Evolutionary conservation across 1,140 invertebrate species (phyloP), one percentile per base, ranked within the genome.

Genomic region (Hycleus cichorii): DNA sequence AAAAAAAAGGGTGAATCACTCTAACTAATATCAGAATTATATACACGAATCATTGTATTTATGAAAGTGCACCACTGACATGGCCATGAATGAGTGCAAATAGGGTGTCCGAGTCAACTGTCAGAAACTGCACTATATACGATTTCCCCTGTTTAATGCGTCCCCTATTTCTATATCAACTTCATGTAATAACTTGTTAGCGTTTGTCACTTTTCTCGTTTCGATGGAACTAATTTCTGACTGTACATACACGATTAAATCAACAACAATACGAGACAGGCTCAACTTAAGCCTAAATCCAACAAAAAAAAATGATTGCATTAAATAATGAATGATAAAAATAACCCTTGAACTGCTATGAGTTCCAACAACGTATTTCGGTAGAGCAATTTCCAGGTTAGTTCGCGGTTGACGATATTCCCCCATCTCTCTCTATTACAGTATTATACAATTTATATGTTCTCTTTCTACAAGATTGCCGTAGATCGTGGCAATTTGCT

Each of bases 401-500:
- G 64, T 65, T 67, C 63, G 65, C 64, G 65, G 63, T 59, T 65
- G 59, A 67, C 64, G 61, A 62, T 58, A n/a, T 27, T 60, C 18
- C 38, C 7, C 12, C 39, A 26, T 68, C 66, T 62, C 53, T 46
- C 47, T 68, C 58, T 42, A 24, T 46, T 7, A 5, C 32, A 5
- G 4, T 32, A 5, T 32, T 32, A 5, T 32, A 2, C 18, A 32
- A 32, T 56, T 27, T 4, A 27, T 10, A 42, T 9, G 26, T 32
- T 53, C 25, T 53, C 51, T 38, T 45, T 53, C 51, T 11, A 8
- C 25, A 38, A 49, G 66, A 67, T 69, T 67, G 65, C 55, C 48
- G 61, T 52, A 62, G 65, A 67, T 69, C 59, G 65, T 64, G 58
- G 67, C 66, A 69, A 69, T 69, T 67, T 69, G 63, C 62, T 62